Base-by-base conservation (phyloP, 2,888 invertebrate genomes). In the Drosophila prostipennis region DNA sequence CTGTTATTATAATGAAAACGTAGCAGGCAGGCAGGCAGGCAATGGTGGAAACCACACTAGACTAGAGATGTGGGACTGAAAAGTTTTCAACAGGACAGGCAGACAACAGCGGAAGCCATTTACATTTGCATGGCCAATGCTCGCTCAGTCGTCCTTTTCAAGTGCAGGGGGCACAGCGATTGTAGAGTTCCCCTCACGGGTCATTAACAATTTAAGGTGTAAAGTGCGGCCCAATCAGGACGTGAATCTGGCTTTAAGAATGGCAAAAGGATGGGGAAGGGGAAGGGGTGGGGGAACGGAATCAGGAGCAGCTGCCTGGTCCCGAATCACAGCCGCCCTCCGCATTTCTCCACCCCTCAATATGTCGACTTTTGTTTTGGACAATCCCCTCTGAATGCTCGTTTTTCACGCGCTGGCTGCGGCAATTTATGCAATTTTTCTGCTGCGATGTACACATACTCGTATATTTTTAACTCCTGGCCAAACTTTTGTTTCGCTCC, bases 1-100 rank as follows among this genome's bases (percentile, higher is more conserved):
- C 76, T 81, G 85, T 81, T 83, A 87, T 84, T 83, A 84, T 84
- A 82, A 86, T 87, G 74, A 87, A 87, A 87, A 78, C 77, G 76
- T 61, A 74, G 82, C 76, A 16, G 53, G 77, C 29, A 29, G 29
- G 29, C 80, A 19, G 19, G 1, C 19, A 19, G 29, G 29, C 80
- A 76, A 13, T 5, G 14, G 67, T 52, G 19, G 39, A n/a, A 14
- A 26, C 36, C 40, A 34, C 74, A 73, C 36, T 13, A 6, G 29
- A 7, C n/a, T 34, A 10, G 36, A 60, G 45, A 45, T 53, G 34
- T 26, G 42, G 48, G 37, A n/a, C 32, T 51, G 8, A 19, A 43
- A 37, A 51, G 43, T 65, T 46, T 23, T 7, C 23, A 23, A 36
- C 5, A 14, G 45, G 58, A 14, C 37, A 37, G 29, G 19, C 19